These are phyloP conservation scores for Nyctereutes procyonoides DNA, from an alignment of 2,113 vertebrate species.

Conservation along the genomic window DNA sequence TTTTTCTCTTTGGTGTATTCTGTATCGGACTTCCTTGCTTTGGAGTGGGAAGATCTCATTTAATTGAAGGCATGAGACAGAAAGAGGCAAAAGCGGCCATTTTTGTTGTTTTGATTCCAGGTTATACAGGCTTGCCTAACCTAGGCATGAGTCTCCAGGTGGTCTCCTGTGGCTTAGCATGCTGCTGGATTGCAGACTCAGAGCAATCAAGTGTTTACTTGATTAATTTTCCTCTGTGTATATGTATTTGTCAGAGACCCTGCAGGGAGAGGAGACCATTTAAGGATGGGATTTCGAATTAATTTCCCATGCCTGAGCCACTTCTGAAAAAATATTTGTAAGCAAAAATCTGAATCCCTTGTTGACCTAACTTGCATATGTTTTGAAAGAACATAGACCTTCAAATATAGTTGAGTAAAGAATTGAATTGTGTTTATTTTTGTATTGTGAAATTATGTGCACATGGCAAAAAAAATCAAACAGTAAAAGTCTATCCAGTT, in stretches of 20 bases:
- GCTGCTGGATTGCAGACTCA: neutral
- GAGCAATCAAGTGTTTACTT: neutral
- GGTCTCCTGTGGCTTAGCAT: neutral
- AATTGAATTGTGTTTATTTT: slow-evolving; percentile 4
- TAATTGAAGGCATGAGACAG: neutral
- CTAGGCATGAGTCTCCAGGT: neutral
- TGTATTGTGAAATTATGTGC: slow-evolving; percentile 6
- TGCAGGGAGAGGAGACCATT: neutral
- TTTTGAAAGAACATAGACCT: neutral
- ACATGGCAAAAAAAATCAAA: slow-evolving; percentile 6
- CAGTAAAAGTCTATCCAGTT: neutral
- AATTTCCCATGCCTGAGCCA: neutral
- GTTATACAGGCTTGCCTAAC: neutral
- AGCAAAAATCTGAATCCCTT: neutral
- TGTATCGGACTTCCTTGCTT: neutral
- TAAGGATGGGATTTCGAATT: slow-evolving; percentile 24
- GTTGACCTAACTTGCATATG: neutral
- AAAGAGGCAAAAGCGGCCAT: neutral
- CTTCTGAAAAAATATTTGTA: neutral
- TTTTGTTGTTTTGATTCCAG: neutral
- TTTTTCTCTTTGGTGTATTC: neutral
- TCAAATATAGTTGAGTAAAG: slow-evolving; percentile 1
- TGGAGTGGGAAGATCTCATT: neutral
- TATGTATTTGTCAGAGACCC: neutral
- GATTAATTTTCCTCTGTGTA: neutral